A percentile compares a stretch with the other conserved stretches of the same genome.
These are phyloP conservation scores for Formica selysi DNA, from an alignment of 1,140 invertebrate species.

Conservation along the genomic window DNA sequence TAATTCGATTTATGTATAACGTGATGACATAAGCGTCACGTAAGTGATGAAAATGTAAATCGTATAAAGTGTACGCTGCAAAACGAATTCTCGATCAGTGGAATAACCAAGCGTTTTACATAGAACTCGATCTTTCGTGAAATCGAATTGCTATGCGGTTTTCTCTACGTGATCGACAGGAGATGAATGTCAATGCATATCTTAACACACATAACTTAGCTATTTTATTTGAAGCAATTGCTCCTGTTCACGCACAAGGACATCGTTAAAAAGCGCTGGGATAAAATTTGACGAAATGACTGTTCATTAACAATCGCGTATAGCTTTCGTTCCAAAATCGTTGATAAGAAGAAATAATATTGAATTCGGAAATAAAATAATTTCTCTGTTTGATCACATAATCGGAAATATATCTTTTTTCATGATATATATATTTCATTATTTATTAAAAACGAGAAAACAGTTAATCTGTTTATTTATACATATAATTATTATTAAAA, in stretches of 20 bases:
- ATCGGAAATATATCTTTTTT: no score
- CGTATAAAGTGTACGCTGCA: not conserved
- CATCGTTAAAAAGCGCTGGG: no score
- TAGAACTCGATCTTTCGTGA: constrained; percentile 39
- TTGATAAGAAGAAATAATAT: no score
- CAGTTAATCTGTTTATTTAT: no score
- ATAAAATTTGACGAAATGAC: not conserved
- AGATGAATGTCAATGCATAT: constrained; percentile 34
- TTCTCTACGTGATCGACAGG: constrained; percentile 48
- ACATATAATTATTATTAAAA: no score
- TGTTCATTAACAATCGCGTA: no score
- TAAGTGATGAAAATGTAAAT: constrained; percentile 46
- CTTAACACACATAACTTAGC: not conserved
- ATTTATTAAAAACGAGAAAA: no score
- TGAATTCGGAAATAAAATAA: no score
- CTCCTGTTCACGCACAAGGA: not conserved
- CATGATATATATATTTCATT: no score
- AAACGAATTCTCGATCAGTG: constrained; percentile 23
- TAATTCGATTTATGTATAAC: not conserved
- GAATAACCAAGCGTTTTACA: not conserved
- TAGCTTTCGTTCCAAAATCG: no score
- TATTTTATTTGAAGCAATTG: constrained; percentile 32
- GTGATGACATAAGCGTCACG: not conserved
- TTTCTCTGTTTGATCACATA: no score
- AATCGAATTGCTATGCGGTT: constrained; percentile 53